Evolutionary conservation across 2,113 vertebrate genomes (phyloP), one percentile per base, ranked within the genome.

Genomic region (Galemys pyrenaicus): DNA sequence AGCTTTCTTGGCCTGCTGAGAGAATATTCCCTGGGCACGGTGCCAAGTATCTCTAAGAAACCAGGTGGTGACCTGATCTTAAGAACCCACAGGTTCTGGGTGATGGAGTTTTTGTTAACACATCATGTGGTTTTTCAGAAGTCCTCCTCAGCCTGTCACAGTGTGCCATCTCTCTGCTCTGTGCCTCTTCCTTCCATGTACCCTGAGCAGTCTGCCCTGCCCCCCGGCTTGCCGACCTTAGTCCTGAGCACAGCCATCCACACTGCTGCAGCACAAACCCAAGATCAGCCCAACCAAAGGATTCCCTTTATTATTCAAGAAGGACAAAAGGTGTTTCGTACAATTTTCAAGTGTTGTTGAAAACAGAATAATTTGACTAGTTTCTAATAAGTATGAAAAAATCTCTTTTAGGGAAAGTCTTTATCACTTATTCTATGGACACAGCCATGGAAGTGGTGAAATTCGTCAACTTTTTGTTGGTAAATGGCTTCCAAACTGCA

Each of bases 371-470:
- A 92, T 90, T 87, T 54, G 68, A 67, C n/a, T 60, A 2, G 2
- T 86, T 49, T 37, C 4, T 3, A 95, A 96, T 91, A 96, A 44
- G 35, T 78, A 41, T 20, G 28, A 73, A 82, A n/a, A 32, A 28
- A 73, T 98, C 83, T 98, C 93, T 98, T 81, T 96, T 95, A 99
- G 98, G 98, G 79, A 98, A 98, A 95, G 98, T 99, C 85, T 99
- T 99, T 60, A 98, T 99, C 97, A 99, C 98, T 60, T 99, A 99
- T 88, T 98, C 98, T 0, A 95, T 99, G 97, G 98, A 99, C 51
- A 94, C 98, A 10, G 98, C 98, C 0, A 94, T 96, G 92, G 98
- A 98, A 91, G 98, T 99, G 95, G 97, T 98, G 97, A 98, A 98
- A 96, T 98, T 98, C 35, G 98, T 98, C 95, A 98, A 98, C 87